A percentile compares a stretch with the other conserved stretches of the same genome.
These are phyloP conservation scores for Caligus rogercresseyi DNA, from an alignment of 1,140 invertebrate genomes.

Conservation along the genomic window DNA sequence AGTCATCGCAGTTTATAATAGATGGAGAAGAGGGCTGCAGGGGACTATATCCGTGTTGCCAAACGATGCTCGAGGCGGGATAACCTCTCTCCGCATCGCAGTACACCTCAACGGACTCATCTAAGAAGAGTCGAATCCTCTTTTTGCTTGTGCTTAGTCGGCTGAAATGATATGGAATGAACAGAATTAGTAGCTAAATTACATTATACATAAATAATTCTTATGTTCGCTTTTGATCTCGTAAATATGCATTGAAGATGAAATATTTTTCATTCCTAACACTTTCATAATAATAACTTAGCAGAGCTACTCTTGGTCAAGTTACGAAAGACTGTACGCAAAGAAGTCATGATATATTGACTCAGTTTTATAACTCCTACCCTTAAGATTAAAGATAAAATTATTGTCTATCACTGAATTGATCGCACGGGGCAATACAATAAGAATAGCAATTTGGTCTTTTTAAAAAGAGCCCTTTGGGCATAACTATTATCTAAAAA, in stretches of 20 bases:
- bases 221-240: too few relatives aligned
- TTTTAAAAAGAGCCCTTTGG: too few relatives aligned
- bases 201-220: neutral
- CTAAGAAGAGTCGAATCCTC: neutral
- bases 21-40: neutral
- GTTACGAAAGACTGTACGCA: too few relatives aligned
- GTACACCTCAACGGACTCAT: neutral
- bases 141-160: neutral
- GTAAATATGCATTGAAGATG: neutral
- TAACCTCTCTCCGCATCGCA: neutral
- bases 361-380: too few relatives aligned
- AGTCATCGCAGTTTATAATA: neutral
- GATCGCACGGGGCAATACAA: too few relatives aligned
- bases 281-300: neutral
- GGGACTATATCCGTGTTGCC: neutral
- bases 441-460: too few relatives aligned
- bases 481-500: too few relatives aligned
- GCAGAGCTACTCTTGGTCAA: neutral
- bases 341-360: too few relatives aligned
- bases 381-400: too few relatives aligned
- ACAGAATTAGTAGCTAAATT: neutral
- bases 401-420: too few relatives aligned
- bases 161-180: neutral
- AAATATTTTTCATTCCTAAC: neutral
- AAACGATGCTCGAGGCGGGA: neutral